Evolutionary conservation across 2,113 vertebrate genomes (phyloP).

Genomic region (Tragelaphus imberbis): DNA sequence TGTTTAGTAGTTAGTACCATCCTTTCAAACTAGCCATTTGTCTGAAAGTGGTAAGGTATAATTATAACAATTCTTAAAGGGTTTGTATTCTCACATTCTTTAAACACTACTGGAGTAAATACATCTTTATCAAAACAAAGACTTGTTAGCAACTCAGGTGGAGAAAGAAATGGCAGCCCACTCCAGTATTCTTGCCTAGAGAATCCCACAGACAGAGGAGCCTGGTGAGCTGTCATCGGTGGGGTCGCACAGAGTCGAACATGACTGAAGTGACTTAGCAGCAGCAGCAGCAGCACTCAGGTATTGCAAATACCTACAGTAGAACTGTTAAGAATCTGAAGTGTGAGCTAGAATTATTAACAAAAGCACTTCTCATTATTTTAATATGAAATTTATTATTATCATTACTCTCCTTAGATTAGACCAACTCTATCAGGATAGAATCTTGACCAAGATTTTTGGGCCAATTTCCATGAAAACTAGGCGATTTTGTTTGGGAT

Average conservation of each 20-base stretch:
- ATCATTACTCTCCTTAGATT: neutral
- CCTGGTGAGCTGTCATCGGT: neutral
- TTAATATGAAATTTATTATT: neutral
- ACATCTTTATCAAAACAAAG: neutral
- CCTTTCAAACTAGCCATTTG: neutral
- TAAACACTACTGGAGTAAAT: neutral
- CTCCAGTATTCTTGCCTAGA: neutral
- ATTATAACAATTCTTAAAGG: neutral
- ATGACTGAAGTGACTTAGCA: neutral
- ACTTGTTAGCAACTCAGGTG: neutral
- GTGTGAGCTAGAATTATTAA: neutral
- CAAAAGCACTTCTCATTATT: neutral
- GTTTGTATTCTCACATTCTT: neutral
- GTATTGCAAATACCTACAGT: neutral
- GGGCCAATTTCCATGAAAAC: neutral
- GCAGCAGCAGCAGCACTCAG: neutral
- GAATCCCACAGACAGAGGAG: neutral
- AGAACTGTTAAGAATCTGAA: neutral
- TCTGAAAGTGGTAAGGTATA: neutral
- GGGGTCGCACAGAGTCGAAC: fast-evolving
- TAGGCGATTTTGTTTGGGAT: neutral
- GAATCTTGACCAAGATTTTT: neutral
- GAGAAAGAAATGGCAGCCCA: neutral
- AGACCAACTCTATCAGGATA: neutral
- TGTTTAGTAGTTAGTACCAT: neutral